Percentiles rank a stretch among this genome's conserved stretches.
Evolutionary conservation across 2,113 vertebrate genomes (phyloP).

Genomic region (Agelaius phoeniceus): DNA sequence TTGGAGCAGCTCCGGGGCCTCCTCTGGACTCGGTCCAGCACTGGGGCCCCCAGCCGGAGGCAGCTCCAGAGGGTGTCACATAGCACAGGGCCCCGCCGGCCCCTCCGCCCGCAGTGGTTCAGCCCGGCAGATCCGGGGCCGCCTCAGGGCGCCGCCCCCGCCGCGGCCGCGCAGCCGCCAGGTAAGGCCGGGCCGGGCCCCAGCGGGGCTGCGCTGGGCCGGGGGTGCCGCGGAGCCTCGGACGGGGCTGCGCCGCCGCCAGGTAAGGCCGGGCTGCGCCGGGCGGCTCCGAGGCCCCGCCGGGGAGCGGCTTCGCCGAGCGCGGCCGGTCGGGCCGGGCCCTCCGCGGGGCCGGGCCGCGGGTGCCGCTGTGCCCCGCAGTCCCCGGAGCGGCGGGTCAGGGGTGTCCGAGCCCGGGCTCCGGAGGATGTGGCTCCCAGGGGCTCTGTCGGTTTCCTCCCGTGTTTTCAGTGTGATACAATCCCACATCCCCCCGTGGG

Average conservation of each 20-base stretch:
- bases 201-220: not conserved
- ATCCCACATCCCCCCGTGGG: fast-evolving
- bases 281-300: not conserved
- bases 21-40: not conserved
- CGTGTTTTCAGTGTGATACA: not conserved
- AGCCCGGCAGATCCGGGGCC: not conserved
- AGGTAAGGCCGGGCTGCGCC: not conserved
- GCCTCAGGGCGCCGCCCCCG: not conserved
- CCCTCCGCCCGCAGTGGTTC: not conserved
- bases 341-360: not conserved
- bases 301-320: not conserved
- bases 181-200: not conserved
- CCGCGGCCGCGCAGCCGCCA: not conserved
- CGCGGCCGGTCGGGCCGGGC: not conserved
- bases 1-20: not conserved
- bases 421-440: not conserved
- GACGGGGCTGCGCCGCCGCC: not conserved
- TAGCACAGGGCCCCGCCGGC: not conserved
- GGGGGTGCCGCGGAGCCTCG: not conserved
- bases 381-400: not conserved
- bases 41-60: fast-evolving
- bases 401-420: too few relatives aligned
- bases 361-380: too few relatives aligned
- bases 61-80: too few relatives aligned
- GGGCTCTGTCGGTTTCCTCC: fast-evolving